phyloP scores from a whole-genome alignment of 2,888 invertebrate species.

The Himalopsyche anomala region DNA sequence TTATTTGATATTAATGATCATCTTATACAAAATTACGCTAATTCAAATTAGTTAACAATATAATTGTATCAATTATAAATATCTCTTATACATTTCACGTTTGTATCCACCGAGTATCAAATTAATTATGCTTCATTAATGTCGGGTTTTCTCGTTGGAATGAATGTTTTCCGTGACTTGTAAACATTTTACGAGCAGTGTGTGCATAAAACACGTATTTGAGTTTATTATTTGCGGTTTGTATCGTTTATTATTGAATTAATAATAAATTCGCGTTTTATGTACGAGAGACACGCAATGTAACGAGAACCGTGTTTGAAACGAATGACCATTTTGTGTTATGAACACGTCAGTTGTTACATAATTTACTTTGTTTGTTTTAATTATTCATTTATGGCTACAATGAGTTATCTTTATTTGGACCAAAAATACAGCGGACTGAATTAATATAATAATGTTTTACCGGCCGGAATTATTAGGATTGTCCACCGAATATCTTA shows the following conservation, averaged over 20 bases:
- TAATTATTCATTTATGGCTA: no score
- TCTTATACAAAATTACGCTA: no score
- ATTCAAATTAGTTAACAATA: no score
- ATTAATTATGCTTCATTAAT: neutral
- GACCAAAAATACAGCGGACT: no score
- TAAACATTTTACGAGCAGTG: neutral
- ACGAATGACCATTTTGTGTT: neutral
- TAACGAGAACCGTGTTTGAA: neutral
- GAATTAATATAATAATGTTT: no score
- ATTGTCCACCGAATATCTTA: no score
- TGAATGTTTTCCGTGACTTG: constrained; percentile 8
- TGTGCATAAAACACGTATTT: constrained; percentile 24
- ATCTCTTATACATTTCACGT: no score
- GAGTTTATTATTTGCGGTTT: constrained; percentile 24
- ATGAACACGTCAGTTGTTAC: neutral
- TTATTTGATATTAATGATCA: no score
- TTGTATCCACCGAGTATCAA: neutral
- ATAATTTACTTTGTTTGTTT: neutral
- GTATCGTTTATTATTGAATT: constrained; percentile 26
- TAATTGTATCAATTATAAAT: no score
- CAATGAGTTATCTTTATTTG: no score
- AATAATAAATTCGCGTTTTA: constrained; percentile 10
- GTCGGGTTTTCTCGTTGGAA: neutral
- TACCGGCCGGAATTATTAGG: no score
- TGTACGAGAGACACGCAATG: neutral